phyloP scores from a whole-genome alignment of 2,113 vertebrate genomes.

The Chloroceryle aenea region DNA sequence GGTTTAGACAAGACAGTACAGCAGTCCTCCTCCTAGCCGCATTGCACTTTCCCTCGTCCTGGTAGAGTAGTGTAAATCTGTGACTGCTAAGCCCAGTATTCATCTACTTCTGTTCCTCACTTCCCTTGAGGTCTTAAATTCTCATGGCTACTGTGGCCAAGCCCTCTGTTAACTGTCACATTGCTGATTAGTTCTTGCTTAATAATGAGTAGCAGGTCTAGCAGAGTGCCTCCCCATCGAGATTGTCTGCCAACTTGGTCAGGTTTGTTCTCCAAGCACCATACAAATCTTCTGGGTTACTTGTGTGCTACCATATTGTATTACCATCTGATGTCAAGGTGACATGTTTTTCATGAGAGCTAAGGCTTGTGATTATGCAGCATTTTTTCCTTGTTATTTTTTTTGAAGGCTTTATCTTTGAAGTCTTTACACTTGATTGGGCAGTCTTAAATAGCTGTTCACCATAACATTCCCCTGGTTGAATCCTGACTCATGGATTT shows the following conservation, averaged over 20 bases:
- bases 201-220: not conserved
- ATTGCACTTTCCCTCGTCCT: accelerated
- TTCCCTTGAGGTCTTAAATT: not conserved
- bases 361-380: not conserved
- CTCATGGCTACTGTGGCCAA: not conserved
- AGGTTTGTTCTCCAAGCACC: not conserved
- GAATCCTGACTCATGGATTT: not conserved
- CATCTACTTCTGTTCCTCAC: not conserved
- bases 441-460: not conserved
- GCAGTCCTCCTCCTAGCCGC: not conserved
- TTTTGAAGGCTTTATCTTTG: not conserved
- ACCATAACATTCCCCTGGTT: not conserved
- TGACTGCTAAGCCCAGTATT: not conserved
- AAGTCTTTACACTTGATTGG: not conserved
- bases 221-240: not conserved
- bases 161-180: not conserved
- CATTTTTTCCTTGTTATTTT: not conserved
- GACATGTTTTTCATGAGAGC: not conserved
- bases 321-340: not conserved
- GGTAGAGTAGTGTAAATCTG: not conserved
- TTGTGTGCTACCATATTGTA: not conserved
- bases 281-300: not conserved
- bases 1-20: not conserved
- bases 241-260: not conserved
- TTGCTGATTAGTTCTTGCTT: not conserved